Conservation (phyloP, 30 jellyfish, hydroid and myxozoan genomes). For the Hydra vulgaris region DNA sequence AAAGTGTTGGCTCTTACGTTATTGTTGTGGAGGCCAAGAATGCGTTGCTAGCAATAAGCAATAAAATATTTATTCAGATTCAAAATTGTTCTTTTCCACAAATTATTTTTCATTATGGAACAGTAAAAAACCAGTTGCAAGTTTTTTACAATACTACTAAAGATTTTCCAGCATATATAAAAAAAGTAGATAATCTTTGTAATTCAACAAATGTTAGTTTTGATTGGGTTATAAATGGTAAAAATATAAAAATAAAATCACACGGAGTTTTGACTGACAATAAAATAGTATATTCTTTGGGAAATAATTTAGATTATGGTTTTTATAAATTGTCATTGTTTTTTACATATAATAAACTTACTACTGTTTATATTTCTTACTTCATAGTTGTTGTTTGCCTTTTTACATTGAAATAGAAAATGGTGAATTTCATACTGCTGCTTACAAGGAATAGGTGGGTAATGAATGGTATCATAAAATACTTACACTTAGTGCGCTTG, state of each 20-base stretch:
- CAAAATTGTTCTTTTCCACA: background rate
- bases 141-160: background rate
- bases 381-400: background rate
- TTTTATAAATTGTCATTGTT: background rate
- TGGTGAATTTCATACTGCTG: background rate
- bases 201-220: background rate
- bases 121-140: background rate
- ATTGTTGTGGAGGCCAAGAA: background rate
- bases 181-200: background rate
- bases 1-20: background rate
- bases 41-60: background rate
- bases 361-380: background rate
- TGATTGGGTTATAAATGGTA: background rate
- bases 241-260: background rate
- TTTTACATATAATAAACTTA: background rate
- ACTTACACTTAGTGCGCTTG: background rate
- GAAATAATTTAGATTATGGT: background rate
- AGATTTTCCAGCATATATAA: background rate
- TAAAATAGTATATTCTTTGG: background rate
- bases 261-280: background rate
- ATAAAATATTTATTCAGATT: background rate
- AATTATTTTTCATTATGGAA: background rate
- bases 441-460: background rate
- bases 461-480: background rate
- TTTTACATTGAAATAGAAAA: background rate